phyloP scores from a whole-genome alignment of 2,113 vertebrate species.

The Petaurus breviceps region DNA sequence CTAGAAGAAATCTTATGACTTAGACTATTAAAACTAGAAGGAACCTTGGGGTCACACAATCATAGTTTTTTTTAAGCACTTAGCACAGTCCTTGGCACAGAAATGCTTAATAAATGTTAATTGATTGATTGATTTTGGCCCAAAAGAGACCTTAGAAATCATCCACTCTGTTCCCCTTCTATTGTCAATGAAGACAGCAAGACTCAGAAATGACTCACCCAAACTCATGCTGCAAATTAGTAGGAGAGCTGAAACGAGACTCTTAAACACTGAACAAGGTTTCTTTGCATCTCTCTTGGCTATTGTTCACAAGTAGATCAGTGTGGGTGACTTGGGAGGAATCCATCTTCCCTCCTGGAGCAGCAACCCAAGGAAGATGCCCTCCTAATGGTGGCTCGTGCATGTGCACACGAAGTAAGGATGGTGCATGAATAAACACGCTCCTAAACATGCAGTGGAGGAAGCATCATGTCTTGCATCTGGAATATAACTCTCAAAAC shows the following conservation, averaged over 20 bases:
- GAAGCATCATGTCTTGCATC: accelerated
- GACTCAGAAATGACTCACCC: neutral
- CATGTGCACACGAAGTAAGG: neutral
- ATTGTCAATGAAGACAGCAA: neutral
- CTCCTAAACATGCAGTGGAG: neutral
- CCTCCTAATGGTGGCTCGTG: neutral
- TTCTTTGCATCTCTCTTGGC: neutral
- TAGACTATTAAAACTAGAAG: neutral
- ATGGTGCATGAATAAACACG: neutral
- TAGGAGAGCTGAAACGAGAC: neutral
- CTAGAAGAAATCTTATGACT: neutral
- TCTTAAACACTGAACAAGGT: neutral
- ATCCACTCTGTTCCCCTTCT: neutral
- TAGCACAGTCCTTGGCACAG: neutral
- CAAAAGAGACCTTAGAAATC: neutral
- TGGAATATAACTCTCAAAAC: too few species aligned
- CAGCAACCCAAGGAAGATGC: neutral
- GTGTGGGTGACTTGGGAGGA: neutral
- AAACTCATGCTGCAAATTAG: neutral
- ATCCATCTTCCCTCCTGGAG: neutral
- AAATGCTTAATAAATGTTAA: neutral
- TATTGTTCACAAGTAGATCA: neutral
- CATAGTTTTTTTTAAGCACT: neutral
- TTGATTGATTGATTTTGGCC: neutral
- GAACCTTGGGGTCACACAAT: neutral